Percentiles rank a stretch among this genome's conserved stretches.
phyloP scores from a whole-genome alignment of 2,797 vertebrate genomes.

The Hemitrygon akajei region DNA sequence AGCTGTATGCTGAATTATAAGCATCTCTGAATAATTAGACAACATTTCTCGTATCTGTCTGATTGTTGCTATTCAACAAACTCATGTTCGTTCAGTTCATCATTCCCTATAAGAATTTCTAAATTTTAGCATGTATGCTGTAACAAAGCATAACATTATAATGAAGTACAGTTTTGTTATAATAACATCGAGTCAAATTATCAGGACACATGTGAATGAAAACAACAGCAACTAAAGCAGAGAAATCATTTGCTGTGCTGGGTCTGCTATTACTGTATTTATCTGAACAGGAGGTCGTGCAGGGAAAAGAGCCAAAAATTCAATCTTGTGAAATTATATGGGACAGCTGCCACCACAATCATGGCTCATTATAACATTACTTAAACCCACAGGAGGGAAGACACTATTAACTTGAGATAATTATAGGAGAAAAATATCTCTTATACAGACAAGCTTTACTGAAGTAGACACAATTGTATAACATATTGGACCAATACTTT shows the following conservation, averaged over 20 bases:
- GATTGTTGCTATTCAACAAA: not conserved
- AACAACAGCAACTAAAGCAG: not conserved
- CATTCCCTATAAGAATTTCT: not conserved
- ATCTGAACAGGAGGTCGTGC: not conserved
- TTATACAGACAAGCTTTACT: not conserved
- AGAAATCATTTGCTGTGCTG: not conserved
- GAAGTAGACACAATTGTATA: not conserved
- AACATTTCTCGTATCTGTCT: not conserved
- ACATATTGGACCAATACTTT: too few species aligned
- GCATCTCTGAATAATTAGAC: too few species aligned
- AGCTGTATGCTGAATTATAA: too few species aligned
- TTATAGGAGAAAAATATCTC: not conserved
- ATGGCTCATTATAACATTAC: not conserved
- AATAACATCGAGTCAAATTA: not conserved
- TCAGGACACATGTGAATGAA: not conserved
- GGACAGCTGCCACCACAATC: not conserved
- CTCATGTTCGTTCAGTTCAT: not conserved
- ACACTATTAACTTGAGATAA: not conserved
- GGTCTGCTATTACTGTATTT: not conserved
- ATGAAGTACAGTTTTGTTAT: not conserved
- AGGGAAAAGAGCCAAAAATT: conserved; percentile 7
- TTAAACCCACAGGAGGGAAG: not conserved
- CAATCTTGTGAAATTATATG: conserved; percentile 23
- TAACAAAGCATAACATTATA: not conserved
- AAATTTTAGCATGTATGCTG: not conserved